Evolutionary conservation across 2,888 invertebrate species (phyloP).

Genomic region (Ophion ventricosus): DNA sequence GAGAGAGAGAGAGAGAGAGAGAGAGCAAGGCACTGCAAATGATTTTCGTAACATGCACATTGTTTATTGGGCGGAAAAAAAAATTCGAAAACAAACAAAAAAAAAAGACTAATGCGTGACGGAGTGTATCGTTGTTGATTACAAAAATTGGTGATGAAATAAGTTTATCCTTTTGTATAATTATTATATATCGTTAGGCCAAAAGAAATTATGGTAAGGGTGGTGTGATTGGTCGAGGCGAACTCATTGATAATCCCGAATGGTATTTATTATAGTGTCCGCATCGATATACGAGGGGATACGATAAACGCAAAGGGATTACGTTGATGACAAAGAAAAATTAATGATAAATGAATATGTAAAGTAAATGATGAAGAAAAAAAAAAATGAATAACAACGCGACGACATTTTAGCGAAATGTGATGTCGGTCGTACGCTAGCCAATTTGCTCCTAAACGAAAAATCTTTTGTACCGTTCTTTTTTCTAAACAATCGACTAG

Average conservation of each 20-base stretch:
- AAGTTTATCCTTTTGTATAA: conserved; percentile 60
- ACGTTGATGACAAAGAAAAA: conserved; percentile 51
- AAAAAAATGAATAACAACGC: conserved; percentile 49
- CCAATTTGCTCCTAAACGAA: conserved; percentile 78
- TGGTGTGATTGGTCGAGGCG: conserved; percentile 63
- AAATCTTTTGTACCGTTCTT: conserved; percentile 80
- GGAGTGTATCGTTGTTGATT: conserved; percentile 61
- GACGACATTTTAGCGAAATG: conserved; percentile 55
- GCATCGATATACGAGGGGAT: conserved; percentile 71
- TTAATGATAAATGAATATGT: conserved; percentile 40
- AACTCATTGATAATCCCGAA: conserved; percentile 77
- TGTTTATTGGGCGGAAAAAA: conserved; percentile 45
- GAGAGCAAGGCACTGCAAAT: conserved; percentile 13
- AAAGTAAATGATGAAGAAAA: conserved; percentile 45
- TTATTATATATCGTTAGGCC: conserved; percentile 58
- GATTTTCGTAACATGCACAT: conserved; percentile 59
- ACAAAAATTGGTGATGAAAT: conserved; percentile 57
- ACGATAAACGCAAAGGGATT: conserved; percentile 55
- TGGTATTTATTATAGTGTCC: conserved; percentile 69
- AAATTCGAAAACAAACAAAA: neutral
- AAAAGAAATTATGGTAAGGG: conserved; percentile 42
- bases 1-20: neutral
- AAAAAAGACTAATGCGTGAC: conserved; percentile 46
- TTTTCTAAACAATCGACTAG: conserved; percentile 79
- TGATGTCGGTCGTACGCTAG: conserved; percentile 72